phyloP scores from a whole-genome alignment of 2,888 invertebrate species.

The Watsonalla cultraria region DNA sequence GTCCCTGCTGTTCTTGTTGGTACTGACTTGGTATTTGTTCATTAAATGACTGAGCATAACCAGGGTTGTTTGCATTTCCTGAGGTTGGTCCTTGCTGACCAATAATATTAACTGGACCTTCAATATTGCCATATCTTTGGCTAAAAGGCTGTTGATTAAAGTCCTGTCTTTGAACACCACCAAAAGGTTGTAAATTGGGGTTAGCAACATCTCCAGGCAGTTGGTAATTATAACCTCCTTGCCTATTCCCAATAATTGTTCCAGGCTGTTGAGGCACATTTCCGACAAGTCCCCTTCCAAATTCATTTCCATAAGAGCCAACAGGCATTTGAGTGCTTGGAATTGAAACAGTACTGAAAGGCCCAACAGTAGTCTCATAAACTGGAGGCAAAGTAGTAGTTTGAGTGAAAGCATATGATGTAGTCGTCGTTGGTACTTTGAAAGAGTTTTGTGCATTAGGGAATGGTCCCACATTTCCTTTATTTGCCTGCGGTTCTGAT shows the following conservation, averaged over 20 bases:
- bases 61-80: neutral
- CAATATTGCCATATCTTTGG: neutral
- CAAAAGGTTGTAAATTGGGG: neutral
- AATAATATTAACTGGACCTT: neutral
- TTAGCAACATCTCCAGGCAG: neutral
- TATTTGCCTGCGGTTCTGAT: constrained; percentile 7
- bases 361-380: neutral
- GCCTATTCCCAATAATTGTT: neutral
- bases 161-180: neutral
- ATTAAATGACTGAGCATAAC: neutral
- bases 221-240: neutral
- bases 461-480: constrained; percentile 9
- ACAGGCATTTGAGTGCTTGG: neutral
- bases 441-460: constrained; percentile 12
- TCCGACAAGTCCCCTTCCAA: neutral
- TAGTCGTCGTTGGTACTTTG: constrained; percentile 30
- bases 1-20: constrained; percentile 1
- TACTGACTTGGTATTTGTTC: constrained; percentile 1
- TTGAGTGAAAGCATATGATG: constrained; percentile 42
- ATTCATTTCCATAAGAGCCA: neutral
- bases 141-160: neutral
- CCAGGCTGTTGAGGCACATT: neutral
- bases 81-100: neutral
- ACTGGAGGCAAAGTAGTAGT: constrained; percentile 38
- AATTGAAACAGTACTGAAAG: neutral